A percentile compares a stretch with the other conserved stretches of the same genome.
Conservation (phyloP, 1,140 invertebrate genomes). For the Dufourea novaeangliae region DNA sequence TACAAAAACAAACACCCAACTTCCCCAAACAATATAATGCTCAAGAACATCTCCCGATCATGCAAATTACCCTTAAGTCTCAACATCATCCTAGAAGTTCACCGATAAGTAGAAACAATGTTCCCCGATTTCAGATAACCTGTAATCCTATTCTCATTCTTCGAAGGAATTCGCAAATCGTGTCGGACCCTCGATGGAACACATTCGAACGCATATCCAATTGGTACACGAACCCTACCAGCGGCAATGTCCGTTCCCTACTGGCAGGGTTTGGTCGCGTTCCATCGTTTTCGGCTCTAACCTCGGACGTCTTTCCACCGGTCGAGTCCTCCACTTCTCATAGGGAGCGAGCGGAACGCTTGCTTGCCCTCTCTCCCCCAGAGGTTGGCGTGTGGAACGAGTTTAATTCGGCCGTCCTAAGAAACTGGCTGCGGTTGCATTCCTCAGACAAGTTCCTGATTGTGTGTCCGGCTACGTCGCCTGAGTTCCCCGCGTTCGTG, state of each 20-base stretch:
- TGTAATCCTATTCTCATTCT: neutral
- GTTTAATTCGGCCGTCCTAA: constrained; percentile 76
- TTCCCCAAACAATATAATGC: too few relatives aligned
- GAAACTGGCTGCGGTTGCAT: constrained; percentile 75
- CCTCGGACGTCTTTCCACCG: constrained; percentile 53
- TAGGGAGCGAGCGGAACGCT: too few relatives aligned
- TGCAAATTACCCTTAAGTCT: too few relatives aligned
- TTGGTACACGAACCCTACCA: neutral
- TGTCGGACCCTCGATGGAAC: neutral
- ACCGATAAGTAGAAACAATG: too few relatives aligned
- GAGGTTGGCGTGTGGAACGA: constrained; percentile 65
- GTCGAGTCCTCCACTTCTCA: constrained; percentile 46
- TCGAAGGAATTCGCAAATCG: constrained; percentile 4
- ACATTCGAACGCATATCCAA: neutral
- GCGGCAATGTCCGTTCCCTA: constrained; percentile 10
- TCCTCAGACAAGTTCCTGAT: constrained; percentile 75
- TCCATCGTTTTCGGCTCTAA: constrained; percentile 61
- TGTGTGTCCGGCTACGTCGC: constrained; percentile 69
- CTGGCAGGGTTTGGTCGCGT: constrained; percentile 44
- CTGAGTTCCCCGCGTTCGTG: constrained; percentile 58
- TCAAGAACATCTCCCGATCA: too few relatives aligned
- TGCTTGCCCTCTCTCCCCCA: constrained; percentile 20
- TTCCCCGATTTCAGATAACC: neutral
- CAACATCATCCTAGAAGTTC: too few relatives aligned
- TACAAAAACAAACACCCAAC: too few relatives aligned